Evolutionary conservation across 2,888 invertebrate species (phyloP).

Genomic region (Busseola fusca): DNA sequence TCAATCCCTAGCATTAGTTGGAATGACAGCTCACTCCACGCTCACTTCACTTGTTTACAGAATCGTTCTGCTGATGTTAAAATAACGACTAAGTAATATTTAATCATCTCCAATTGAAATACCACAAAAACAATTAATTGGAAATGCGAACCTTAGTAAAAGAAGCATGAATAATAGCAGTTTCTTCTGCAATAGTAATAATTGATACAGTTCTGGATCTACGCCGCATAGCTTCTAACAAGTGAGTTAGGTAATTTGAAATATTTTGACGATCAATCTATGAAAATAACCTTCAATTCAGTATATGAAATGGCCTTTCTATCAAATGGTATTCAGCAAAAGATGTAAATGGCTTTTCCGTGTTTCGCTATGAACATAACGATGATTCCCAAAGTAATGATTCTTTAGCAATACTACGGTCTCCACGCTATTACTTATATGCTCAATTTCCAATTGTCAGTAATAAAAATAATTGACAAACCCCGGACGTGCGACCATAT

Average conservation of each 20-base stretch:
- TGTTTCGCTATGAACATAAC: conserved; percentile 6
- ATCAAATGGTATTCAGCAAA: not conserved
- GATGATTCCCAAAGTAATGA: conserved; percentile 8
- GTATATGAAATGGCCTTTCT: too few relatives aligned
- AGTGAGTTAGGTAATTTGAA: not conserved
- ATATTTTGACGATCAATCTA: not conserved
- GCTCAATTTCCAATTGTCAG: conserved; percentile 68
- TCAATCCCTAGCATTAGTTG: too few relatives aligned
- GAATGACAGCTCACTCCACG: too few relatives aligned
- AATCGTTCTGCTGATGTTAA: not conserved
- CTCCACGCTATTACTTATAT: conserved; percentile 53
- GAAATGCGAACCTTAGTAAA: not conserved
- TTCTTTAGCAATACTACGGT: conserved; percentile 16
- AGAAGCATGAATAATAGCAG: not conserved
- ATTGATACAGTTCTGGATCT: not conserved
- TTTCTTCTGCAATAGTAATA: not conserved
- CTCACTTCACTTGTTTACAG: too few relatives aligned
- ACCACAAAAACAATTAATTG: not conserved
- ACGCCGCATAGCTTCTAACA: not conserved
- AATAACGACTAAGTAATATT: not conserved
- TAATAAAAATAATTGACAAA: conserved; percentile 69
- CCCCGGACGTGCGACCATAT: conserved; percentile 53
- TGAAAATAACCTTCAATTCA: not conserved
- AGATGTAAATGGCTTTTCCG: not conserved
- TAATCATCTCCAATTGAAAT: not conserved